Evolutionary conservation across 2,888 invertebrate species (phyloP), one percentile per base, ranked within the genome.

Genomic region (Andricus curvator): DNA sequence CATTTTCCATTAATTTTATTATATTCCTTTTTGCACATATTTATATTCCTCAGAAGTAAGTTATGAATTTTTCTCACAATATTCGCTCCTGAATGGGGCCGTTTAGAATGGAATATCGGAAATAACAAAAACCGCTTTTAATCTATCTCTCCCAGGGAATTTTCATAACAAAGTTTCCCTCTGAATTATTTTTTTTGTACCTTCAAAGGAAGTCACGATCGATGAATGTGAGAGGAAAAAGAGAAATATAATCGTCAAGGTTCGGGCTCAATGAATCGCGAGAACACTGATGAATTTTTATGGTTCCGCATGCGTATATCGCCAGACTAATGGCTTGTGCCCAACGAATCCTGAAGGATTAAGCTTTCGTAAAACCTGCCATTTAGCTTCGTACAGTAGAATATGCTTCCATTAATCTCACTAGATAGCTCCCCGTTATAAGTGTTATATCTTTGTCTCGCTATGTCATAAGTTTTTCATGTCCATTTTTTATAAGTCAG

Each of bases 211-310:
- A 60, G 3, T 22, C 60, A n/a, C 22, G 22, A 11, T 22, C 9
- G 22, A 60, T 60, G 60, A 0, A 13, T 13, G 60, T 13, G 60
- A 11, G n/a, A 0, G n/a, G 20, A 60, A 9, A 66, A 20, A 33
- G 33, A 20, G 20, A 66, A 1, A 29, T 66, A 66, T 33, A 66
- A 37, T 66, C 8, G 65, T 17, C 33, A 66, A 29, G 3, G 20
- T 66, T 66, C 33, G 20, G 17, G 20, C 20, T 66, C 65, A 66
- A 66, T 66, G 33, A 66, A 66, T 66, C 33, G 65, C 37, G 65
- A 66, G 20, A 64, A 66, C 65, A 33, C 37, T 37, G 65, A 66
- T 66, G 65, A 66, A 66, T 66, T 66, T 66, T 66, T 37, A 37
- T 66, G 65, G 37, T 37, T 37, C 37, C 37, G 37, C 8, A 9